phyloP scores from a whole-genome alignment of 92 coral and sea anemone species.

The Heliopora coerulea region DNA sequence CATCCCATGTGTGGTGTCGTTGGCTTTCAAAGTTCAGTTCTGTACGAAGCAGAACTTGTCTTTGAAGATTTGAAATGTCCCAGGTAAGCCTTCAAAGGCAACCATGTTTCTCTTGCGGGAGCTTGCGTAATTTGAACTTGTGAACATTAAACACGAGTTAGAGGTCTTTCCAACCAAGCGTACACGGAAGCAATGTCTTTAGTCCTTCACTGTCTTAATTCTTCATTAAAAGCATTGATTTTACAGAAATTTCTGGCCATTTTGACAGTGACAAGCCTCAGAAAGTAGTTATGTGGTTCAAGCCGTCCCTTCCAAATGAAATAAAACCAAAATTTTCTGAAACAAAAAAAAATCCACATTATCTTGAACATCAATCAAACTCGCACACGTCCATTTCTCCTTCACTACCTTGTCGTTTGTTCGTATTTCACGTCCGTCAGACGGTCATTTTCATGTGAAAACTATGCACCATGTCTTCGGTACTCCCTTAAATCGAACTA shows the following conservation, averaged over 20 bases:
- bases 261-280: background rate
- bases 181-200: background rate
- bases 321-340: background rate
- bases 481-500: background rate
- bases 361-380: background rate
- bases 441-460: background rate
- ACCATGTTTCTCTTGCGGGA: slow-evolving; percentile 8
- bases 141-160: background rate
- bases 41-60: slow-evolving; percentile 15
- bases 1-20: slow-evolving; percentile 24
- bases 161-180: slow-evolving; percentile 17
- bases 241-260: background rate
- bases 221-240: background rate
- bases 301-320: slow-evolving; percentile 18
- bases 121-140: slow-evolving; percentile 6
- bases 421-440: background rate
- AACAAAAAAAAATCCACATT: background rate
- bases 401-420: slow-evolving; percentile 6
- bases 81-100: slow-evolving; percentile 36
- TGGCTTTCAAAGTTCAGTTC: slow-evolving; percentile 18
- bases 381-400: background rate
- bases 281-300: too few species aligned
- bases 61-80: slow-evolving; percentile 24
- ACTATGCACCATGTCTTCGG: background rate
- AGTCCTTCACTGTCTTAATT: background rate